A percentile compares a stretch with the other conserved stretches of the same genome.
These are phyloP conservation scores for Heliconius erato DNA, from an alignment of 2,888 invertebrate genomes.

Conservation along the genomic window DNA sequence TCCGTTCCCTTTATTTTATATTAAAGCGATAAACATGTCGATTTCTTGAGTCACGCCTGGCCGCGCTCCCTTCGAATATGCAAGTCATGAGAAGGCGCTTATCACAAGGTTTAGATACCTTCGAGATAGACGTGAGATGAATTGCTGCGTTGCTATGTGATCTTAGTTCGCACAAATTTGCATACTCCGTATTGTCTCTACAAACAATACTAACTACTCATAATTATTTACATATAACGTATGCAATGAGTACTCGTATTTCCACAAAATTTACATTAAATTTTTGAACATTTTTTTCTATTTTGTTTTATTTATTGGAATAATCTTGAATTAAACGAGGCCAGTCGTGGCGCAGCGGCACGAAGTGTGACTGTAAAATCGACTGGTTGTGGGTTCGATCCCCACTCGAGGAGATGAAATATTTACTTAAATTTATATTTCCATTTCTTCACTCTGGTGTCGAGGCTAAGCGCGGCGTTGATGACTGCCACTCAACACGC, in stretches of 20 bases:
- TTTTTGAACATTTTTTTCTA: not conserved
- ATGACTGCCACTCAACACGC: no score
- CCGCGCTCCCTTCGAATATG: constrained; percentile 81
- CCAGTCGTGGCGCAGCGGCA: no score
- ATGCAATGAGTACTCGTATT: not conserved
- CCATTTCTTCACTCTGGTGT: no score
- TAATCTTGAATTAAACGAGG: no score
- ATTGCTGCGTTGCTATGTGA: constrained; percentile 79
- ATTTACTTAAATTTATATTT: no score
- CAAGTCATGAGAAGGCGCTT: constrained; percentile 85
- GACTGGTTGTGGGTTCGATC: no score
- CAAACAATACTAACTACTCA: constrained; percentile 46
- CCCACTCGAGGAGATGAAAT: no score
- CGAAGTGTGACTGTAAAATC: no score
- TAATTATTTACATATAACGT: constrained; percentile 23
- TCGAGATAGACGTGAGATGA: constrained; percentile 77
- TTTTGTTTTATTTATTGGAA: not conserved
- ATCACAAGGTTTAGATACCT: constrained; percentile 77
- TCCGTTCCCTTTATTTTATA: constrained; percentile 83
- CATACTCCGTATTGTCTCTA: constrained; percentile 55
- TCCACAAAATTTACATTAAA: not conserved
- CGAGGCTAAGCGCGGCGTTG: no score
- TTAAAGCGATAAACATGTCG: constrained; percentile 86
- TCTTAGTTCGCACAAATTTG: constrained; percentile 58
- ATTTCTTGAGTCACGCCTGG: constrained; percentile 81